Conservation (phyloP, 1,140 invertebrate genomes). For the Hermetia illucens region DNA sequence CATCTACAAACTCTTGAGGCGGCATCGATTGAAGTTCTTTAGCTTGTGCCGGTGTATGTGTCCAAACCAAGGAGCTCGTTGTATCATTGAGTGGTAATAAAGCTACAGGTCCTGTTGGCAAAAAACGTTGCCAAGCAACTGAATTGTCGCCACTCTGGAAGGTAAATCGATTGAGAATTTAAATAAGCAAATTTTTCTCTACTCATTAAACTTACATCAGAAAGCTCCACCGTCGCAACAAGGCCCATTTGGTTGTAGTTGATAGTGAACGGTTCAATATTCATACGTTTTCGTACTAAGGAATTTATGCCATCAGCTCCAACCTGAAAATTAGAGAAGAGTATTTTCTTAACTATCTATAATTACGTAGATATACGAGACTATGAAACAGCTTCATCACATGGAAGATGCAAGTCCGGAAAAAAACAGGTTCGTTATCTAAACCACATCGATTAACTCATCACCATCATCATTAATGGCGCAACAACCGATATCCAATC, state of each 20-base stretch:
- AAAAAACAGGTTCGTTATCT: too few species aligned
- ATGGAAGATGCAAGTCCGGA: too few species aligned
- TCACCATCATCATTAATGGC: too few species aligned
- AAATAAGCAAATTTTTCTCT: constrained; percentile 2
- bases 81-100: constrained; percentile 68
- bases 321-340: constrained; percentile 60
- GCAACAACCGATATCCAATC: too few species aligned
- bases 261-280: constrained; percentile 60
- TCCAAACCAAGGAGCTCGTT: constrained; percentile 85
- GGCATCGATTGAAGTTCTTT: constrained; percentile 52
- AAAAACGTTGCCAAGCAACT: constrained; percentile 91
- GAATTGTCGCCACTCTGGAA: constrained; percentile 43
- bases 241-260: constrained; percentile 81
- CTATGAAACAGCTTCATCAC: too few species aligned
- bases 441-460: too few species aligned
- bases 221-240: constrained; percentile 74
- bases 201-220: constrained; percentile 39
- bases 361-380: too few species aligned
- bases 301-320: constrained; percentile 91
- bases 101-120: constrained; percentile 82
- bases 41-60: constrained; percentile 57
- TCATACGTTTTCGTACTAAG: constrained; percentile 64
- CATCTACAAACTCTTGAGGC: constrained; percentile 75
- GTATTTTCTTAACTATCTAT: too few species aligned
- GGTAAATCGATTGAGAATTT: constrained; percentile 2